Base-by-base conservation (phyloP, 2,888 invertebrate species). In the Osedax frankpressi region DNA sequence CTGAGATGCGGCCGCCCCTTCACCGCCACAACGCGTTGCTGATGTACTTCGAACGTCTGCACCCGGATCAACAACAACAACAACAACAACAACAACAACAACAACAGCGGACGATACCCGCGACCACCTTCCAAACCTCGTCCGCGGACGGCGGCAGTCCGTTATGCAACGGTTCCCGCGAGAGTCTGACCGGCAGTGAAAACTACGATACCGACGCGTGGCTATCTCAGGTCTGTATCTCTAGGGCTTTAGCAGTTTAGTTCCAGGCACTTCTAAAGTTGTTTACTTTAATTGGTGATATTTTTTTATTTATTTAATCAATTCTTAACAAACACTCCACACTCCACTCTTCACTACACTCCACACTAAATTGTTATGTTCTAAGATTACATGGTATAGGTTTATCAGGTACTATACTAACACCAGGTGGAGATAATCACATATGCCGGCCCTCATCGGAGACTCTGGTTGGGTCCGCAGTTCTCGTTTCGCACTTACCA, bases 381-480 rank as follows among this genome's bases (percentile, higher is more conserved):
- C n/a, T n/a, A n/a, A n/a, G n/a, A n/a, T n/a, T n/a, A n/a, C n/a
- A n/a, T n/a, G n/a, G n/a, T n/a, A n/a, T n/a, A n/a, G n/a, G n/a
- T n/a, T n/a, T n/a, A n/a, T n/a, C n/a, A n/a, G n/a, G n/a, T n/a
- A n/a, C n/a, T n/a, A n/a, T n/a, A n/a, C n/a, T n/a, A n/a, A n/a
- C n/a, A 11, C 0, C 80, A 96, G 87, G 95, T 97, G 73, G 97
- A 97, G 87, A 96, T 96, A 76, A 90, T 93, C 78, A 96, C 96
- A 2, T 96, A 97, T 86, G 92, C 92, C 2, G 96, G 95, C 25
- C 97, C 97, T 6, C 94, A 94, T 84, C 89, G 88, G 26, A 88
- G 86, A 27, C 88, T 98, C 28, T 98, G 98, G 97, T 96, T 97
- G 94, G 97, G 97, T 11, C 98, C 98, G n/a, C 97, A 98, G 86